phyloP scores from a whole-genome alignment of 2,888 invertebrate species.

The Dryococelus australis region DNA sequence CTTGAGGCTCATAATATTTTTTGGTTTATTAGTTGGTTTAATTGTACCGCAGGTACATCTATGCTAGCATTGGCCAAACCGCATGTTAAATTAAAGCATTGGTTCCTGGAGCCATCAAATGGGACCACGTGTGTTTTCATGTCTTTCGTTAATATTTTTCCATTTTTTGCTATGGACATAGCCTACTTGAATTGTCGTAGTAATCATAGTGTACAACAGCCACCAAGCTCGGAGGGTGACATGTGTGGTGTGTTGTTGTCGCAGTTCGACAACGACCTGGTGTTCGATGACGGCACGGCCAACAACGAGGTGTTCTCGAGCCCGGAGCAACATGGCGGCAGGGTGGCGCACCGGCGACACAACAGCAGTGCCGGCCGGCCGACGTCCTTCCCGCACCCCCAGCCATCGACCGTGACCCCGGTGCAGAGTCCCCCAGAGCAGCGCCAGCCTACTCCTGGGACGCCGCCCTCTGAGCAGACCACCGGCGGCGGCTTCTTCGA shows the following conservation, averaged over 20 bases:
- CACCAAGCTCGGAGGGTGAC: background rate
- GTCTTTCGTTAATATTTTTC: too few relatives aligned
- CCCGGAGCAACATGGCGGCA: slow-evolving; percentile 16
- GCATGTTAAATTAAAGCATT: too few relatives aligned
- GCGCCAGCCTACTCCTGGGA: slow-evolving; percentile 17
- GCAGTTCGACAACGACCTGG: slow-evolving; percentile 45
- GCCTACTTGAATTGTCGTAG: too few relatives aligned
- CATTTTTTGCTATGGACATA: too few relatives aligned
- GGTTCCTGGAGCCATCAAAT: too few relatives aligned
- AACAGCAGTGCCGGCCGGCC: background rate
- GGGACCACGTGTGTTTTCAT: too few relatives aligned
- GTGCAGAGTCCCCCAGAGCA: slow-evolving; percentile 36
- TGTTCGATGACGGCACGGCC: slow-evolving; percentile 43
- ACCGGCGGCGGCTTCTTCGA: slow-evolving; percentile 23
- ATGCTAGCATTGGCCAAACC: too few relatives aligned
- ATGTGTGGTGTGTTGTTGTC: background rate
- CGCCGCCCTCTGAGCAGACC: slow-evolving; percentile 21
- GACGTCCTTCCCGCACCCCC: background rate
- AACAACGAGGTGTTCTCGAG: slow-evolving; percentile 21
- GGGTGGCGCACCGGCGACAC: background rate
- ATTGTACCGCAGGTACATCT: too few relatives aligned
- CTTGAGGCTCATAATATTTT: too few relatives aligned
- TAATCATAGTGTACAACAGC: too few relatives aligned
- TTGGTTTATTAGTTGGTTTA: too few relatives aligned
- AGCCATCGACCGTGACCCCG: slow-evolving; percentile 30